Percentiles rank a stretch among this genome's conserved stretches.
phyloP scores from a whole-genome alignment of 1,140 invertebrate species.

The Panulirus ornatus region DNA sequence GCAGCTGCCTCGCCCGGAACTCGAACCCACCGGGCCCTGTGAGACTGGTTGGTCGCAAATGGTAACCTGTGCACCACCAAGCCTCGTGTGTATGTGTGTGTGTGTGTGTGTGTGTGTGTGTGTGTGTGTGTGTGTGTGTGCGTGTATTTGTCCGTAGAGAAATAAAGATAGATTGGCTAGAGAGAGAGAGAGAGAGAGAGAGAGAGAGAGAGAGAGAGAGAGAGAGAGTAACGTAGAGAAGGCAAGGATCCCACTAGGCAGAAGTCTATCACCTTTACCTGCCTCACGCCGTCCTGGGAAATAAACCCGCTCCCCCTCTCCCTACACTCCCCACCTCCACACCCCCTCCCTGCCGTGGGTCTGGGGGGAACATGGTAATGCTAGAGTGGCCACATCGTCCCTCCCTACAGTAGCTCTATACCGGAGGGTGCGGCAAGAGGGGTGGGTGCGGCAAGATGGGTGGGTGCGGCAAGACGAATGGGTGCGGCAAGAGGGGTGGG shows the following conservation, averaged over 20 bases:
- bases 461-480: no score
- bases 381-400: no score
- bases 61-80: no score
- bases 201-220: constrained; percentile 22
- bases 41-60: no score
- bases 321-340: background rate
- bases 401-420: no score
- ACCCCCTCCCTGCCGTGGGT: background rate
- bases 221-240: background rate
- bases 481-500: no score
- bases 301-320: background rate
- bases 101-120: constrained; percentile 33
- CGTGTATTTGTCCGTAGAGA: background rate
- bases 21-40: no score
- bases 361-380: no score
- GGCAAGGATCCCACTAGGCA: background rate
- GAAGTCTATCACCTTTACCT: background rate
- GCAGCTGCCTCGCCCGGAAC: no score
- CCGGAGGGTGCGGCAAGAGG: no score
- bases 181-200: background rate
- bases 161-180: no score
- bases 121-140: constrained; percentile 53
- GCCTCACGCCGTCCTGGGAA: background rate
- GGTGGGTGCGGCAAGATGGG: no score
- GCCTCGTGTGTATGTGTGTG: constrained; percentile 39